Percentiles rank a stretch among this genome's conserved stretches.
Conservation (phyloP, 2,888 invertebrate species). For the Coelopa pilipes region DNA sequence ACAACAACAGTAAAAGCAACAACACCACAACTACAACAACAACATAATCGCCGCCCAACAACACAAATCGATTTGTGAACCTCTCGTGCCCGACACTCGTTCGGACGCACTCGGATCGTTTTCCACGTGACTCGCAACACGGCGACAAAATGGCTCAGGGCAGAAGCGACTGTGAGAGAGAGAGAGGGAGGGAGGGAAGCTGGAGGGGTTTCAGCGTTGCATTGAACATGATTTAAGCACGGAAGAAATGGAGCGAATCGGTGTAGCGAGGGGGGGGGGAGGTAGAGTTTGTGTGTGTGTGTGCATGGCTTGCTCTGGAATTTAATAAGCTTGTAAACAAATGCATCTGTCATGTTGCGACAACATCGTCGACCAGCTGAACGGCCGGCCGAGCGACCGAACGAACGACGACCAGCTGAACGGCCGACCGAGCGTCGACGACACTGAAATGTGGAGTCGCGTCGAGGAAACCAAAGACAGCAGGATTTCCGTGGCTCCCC, state of each 20-base stretch:
- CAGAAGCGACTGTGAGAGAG: neutral
- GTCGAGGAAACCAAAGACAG: too few species aligned
- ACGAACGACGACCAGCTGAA: too few species aligned
- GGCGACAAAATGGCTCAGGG: constrained; percentile 40
- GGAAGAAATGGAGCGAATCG: neutral
- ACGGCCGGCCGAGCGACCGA: too few species aligned
- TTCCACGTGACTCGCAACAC: constrained; percentile 61
- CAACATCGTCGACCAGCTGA: constrained; percentile 40
- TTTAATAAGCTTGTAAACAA: constrained; percentile 59
- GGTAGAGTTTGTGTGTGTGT: constrained; percentile 2
- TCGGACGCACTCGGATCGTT: constrained; percentile 59
- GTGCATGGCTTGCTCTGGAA: constrained; percentile 44
- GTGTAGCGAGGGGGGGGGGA: neutral
- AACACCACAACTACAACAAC: too few species aligned
- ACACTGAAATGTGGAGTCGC: constrained; percentile 24
- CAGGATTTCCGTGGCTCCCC: too few species aligned
- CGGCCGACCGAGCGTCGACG: constrained; percentile 21
- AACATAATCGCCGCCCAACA: neutral
- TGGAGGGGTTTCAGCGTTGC: neutral
- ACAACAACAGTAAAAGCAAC: too few species aligned
- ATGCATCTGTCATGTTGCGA: constrained; percentile 49
- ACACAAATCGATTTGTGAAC: constrained; percentile 33
- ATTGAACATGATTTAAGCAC: neutral
- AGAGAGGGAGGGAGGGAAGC: too few species aligned
- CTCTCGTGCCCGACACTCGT: constrained; percentile 10